Evolutionary conservation across 30 jellyfish, hydroid and myxozoan species (phyloP).

Genomic region (Cassiopea xamachana): DNA sequence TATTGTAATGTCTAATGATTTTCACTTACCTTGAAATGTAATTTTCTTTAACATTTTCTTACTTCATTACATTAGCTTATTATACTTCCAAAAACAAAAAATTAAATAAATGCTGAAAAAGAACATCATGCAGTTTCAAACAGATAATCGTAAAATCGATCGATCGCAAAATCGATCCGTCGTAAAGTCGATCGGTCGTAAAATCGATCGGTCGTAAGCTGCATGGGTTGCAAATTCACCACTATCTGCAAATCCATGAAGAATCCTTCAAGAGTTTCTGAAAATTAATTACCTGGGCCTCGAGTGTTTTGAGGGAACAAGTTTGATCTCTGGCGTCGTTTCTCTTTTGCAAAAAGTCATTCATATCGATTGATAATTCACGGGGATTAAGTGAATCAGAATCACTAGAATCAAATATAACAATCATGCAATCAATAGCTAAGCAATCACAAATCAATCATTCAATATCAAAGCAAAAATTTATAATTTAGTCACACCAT

Average conservation of each 20-base stretch:
- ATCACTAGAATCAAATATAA: constrained; percentile 3
- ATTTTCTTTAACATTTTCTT: too few relatives aligned
- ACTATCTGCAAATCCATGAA: background rate
- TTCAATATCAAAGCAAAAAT: background rate
- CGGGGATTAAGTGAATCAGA: constrained; percentile 16
- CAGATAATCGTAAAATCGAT: too few relatives aligned
- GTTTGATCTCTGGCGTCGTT: constrained; percentile 62
- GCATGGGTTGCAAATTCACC: background rate
- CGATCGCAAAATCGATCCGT: too few relatives aligned
- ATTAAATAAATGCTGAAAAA: too few relatives aligned
- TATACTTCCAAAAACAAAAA: too few relatives aligned
- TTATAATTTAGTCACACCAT: too few relatives aligned
- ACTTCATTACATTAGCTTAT: too few relatives aligned
- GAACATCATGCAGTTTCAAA: too few relatives aligned
- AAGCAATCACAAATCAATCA: background rate
- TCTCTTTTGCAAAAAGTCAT: constrained; percentile 42
- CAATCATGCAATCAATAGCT: background rate
- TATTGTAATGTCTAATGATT: too few relatives aligned
- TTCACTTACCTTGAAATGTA: too few relatives aligned
- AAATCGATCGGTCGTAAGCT: too few relatives aligned
- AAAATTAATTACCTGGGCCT: constrained; percentile 60
- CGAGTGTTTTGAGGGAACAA: constrained; percentile 16
- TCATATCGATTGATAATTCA: constrained; percentile 49
- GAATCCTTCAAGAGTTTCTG: background rate
- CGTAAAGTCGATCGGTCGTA: too few relatives aligned